phyloP scores from a whole-genome alignment of 2,113 vertebrate species.

The Spea bombifrons region DNA sequence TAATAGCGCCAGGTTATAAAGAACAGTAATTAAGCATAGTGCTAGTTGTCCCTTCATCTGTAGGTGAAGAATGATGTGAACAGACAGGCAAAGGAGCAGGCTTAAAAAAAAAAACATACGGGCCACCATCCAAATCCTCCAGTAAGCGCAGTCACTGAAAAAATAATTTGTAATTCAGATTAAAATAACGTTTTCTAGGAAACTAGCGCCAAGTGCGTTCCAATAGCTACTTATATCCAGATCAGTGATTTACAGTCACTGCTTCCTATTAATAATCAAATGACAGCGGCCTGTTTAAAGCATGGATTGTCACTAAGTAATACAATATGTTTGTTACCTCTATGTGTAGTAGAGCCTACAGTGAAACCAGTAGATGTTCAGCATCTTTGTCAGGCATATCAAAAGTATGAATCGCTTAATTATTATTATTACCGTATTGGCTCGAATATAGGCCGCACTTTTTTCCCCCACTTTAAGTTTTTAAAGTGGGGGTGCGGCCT shows the following conservation, averaged over 20 bases:
- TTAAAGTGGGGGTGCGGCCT: no score
- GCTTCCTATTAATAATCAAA: background rate
- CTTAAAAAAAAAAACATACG: background rate
- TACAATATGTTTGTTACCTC: background rate
- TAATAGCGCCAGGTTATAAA: conserved; percentile 10
- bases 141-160: background rate
- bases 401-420: no score
- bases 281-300: background rate
- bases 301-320: background rate
- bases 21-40: background rate
- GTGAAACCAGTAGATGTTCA: no score
- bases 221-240: background rate
- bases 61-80: conserved; percentile 1
- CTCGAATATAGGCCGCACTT: no score
- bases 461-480: no score
- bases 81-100: background rate
- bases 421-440: no score
- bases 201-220: background rate
- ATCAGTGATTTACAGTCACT: background rate
- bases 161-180: background rate
- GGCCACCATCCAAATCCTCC: background rate
- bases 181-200: background rate
- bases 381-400: no score
- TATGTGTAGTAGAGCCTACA: no score
- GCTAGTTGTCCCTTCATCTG: background rate